Conservation (phyloP, 2,797 vertebrate genomes). For the Diplodus puntazzo region DNA sequence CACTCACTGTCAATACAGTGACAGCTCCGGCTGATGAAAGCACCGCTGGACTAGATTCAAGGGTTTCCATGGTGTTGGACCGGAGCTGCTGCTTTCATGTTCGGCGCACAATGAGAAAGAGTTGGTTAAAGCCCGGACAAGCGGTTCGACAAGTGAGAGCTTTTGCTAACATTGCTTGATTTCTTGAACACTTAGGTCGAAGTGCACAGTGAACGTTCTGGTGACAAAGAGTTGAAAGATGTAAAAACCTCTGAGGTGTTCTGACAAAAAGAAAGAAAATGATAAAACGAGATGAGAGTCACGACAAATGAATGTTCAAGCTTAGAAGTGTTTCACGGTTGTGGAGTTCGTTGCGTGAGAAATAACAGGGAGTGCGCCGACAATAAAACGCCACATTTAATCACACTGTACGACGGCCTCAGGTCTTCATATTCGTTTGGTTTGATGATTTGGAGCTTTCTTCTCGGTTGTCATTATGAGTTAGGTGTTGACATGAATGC, state of each 20-base stretch:
- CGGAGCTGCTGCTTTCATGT: conserved; percentile 72
- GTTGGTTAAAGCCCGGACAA: conserved; percentile 22
- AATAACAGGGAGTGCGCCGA: background rate
- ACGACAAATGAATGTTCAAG: too few relatives aligned
- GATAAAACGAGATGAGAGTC: background rate
- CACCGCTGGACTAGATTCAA: conserved; percentile 31
- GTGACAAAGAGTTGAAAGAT: background rate
- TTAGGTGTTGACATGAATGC: background rate
- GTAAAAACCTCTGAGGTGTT: background rate
- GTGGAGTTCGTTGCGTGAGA: background rate
- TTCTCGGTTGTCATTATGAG: background rate
- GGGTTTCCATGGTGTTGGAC: conserved; percentile 82
- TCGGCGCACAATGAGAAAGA: conserved; percentile 43
- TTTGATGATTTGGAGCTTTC: background rate
- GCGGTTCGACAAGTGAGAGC: conserved; percentile 16
- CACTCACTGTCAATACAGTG: conserved; percentile 35
- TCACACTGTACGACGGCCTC: too few relatives aligned
- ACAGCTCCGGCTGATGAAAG: conserved; percentile 59
- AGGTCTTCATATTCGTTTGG: too few relatives aligned
- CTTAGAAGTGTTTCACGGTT: too few relatives aligned
- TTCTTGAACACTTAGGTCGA: background rate
- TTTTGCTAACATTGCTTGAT: background rate
- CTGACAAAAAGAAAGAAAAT: background rate
- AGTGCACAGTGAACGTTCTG: background rate
- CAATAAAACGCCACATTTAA: too few relatives aligned